phyloP scores from a whole-genome alignment of 2,113 vertebrate genomes.

The Tupaia chinensis region DNA sequence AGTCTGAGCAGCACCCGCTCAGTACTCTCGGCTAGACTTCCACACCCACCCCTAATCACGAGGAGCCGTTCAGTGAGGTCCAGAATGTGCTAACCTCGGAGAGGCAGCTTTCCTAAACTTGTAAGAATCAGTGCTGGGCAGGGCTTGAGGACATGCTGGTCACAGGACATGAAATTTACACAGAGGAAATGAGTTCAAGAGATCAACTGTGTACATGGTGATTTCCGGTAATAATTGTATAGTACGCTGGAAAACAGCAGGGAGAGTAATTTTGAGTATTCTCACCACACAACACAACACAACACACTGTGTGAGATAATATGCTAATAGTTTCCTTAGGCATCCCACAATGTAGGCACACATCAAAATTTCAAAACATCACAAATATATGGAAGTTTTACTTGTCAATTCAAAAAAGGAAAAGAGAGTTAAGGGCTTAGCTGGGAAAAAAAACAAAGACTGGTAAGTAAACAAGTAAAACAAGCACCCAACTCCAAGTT shows the following conservation, averaged over 20 bases:
- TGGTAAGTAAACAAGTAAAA: neutral
- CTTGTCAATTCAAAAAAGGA: neutral
- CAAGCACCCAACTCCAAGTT: neutral
- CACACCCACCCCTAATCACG: neutral
- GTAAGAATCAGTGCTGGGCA: neutral
- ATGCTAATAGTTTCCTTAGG: neutral
- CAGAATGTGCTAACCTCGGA: neutral
- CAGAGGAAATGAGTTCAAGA: neutral
- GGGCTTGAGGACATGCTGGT: neutral
- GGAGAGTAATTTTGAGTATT: too few species aligned
- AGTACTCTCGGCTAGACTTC: neutral
- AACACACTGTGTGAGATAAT: neutral
- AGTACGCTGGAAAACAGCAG: neutral
- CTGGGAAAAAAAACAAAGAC: neutral
- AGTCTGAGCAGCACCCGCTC: neutral
- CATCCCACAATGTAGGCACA: neutral
- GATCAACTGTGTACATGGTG: neutral
- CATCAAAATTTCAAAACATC: neutral
- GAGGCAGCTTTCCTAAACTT: neutral
- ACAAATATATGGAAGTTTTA: neutral
- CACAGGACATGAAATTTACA: neutral
- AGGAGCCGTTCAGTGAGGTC: slow-evolving; percentile 2
- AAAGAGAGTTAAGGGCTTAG: neutral
- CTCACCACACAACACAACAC: neutral
- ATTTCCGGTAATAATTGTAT: neutral